Evolutionary conservation across 2,797 vertebrate genomes (phyloP), one percentile per base, ranked within the genome.

Genomic region (Muraenolepis orangiensis): DNA sequence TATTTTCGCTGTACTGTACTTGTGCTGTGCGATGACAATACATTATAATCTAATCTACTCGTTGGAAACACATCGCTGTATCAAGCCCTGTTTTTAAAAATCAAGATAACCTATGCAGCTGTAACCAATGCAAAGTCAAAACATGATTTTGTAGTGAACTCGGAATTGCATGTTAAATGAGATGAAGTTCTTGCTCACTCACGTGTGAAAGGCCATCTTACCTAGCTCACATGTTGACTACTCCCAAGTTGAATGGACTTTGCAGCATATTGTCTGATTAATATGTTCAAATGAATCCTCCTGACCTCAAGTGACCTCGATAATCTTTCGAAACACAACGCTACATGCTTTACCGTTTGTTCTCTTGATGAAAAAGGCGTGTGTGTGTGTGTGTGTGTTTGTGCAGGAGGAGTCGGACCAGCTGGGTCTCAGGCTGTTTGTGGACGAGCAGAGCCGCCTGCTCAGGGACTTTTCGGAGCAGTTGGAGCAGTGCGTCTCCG

Each of bases 341-440:
- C 38, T 40, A 2, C 38, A 14, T 40, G 38, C 4, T 40, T 10
- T 40, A 16, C 38, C 12, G 12, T 2, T 46, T 14, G 26, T 72
- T 29, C 18, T 51, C 0, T 38, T 38, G 10, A 38, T 38, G 36
- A 11, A 38, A 38, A 38, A 12, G 6, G 36, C 67, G 42, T 61
- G 29, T 57, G 28, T 69, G 28, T 74, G 28, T 46, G 69, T 73
- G 71, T 66, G 8, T 69, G 78, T 40, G 77, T 78, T 81, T n/a
- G 14, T 91, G n/a, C 81, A 97, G 96, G 96, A 95, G 76, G 95
- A 96, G 6, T 92, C 93, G 0, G 93, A 95, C 81, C 80, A 94
- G 68, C 82, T 94, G 76, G 90, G 89, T 68, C 90, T 97, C 72
- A 87, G 88, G 18, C 87, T 93, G 73, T 96, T 95, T 78, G 87